A percentile compares a stretch with the other conserved stretches of the same genome.
Evolutionary conservation across 1,140 invertebrate species (phyloP).

Genomic region (Galleria mellonella): DNA sequence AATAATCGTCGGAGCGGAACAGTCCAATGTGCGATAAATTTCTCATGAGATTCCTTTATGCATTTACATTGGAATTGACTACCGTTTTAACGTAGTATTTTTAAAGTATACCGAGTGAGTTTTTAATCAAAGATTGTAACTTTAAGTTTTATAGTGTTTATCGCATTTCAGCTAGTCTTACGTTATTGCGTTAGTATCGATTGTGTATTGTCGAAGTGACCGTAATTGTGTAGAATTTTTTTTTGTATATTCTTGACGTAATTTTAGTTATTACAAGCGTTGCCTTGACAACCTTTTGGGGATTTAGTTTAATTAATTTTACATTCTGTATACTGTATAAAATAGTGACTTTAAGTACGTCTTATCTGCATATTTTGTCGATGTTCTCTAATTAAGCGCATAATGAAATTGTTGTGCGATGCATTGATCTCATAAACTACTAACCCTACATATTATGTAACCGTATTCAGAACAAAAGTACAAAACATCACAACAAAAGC

Average conservation of each 20-base stretch:
- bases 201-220: constrained; percentile 52
- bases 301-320: constrained; percentile 45
- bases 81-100: constrained; percentile 45
- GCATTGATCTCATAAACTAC: constrained; percentile 71
- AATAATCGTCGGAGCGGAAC: constrained; percentile 15
- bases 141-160: constrained; percentile 70
- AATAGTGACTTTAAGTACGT: constrained; percentile 49
- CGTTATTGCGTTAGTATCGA: constrained; percentile 61
- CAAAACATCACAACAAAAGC: constrained; percentile 49
- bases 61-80: constrained; percentile 61
- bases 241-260: constrained; percentile 66
- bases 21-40: constrained; percentile 31
- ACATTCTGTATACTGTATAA: constrained; percentile 38
- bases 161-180: constrained; percentile 73
- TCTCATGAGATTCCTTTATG: constrained; percentile 41
- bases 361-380: constrained; percentile 69
- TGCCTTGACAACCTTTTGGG: constrained; percentile 29
- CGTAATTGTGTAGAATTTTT: constrained; percentile 54
- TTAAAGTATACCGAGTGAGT: constrained; percentile 61
- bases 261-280: constrained; percentile 44
- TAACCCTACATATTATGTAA: constrained; percentile 52
- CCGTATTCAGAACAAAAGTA: constrained; percentile 65
- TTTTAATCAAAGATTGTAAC: constrained; percentile 71
- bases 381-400: constrained; percentile 64
- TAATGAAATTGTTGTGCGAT: constrained; percentile 42